Percentiles rank a stretch among this genome's conserved stretches.
phyloP scores from a whole-genome alignment of 2,113 vertebrate genomes.

The Psilopogon haemacephalus region DNA sequence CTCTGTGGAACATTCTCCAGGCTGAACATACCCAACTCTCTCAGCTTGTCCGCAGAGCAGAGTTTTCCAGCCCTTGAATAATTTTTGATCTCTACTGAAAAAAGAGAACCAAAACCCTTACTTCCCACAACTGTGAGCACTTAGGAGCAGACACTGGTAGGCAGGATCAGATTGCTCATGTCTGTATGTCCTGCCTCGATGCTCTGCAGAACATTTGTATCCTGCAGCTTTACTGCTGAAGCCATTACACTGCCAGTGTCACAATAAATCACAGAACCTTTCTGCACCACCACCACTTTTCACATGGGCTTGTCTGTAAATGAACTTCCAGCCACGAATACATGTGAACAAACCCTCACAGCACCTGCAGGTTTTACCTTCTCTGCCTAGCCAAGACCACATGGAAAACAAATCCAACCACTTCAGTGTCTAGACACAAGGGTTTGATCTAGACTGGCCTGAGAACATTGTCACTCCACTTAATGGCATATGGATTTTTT shows the following conservation, averaged over 20 bases:
- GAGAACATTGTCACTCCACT: not conserved
- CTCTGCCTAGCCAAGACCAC: not conserved
- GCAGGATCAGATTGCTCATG: not conserved
- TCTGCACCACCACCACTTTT: not conserved
- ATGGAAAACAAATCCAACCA: accelerated
- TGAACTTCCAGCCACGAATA: not conserved
- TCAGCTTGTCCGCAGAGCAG: too few relatives aligned
- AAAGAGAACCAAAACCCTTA: not conserved
- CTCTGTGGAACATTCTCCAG: too few relatives aligned
- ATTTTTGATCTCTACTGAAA: not conserved
- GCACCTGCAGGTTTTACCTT: accelerated
- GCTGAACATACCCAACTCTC: too few relatives aligned
- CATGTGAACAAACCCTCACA: accelerated
- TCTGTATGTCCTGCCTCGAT: not conserved
- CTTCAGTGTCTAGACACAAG: not conserved
- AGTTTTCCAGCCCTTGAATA: too few relatives aligned
- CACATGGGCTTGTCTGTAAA: not conserved
- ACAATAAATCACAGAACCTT: not conserved
- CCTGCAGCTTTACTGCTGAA: not conserved
- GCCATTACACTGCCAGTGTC: not conserved
- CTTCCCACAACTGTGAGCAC: not conserved
- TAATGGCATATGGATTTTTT: conserved; percentile 24
- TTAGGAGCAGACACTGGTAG: not conserved
- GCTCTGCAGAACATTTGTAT: not conserved
- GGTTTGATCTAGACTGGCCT: not conserved